Evolutionary conservation across 2,113 vertebrate species (phyloP), one percentile per base, ranked within the genome.

Genomic region (Dipodomys stephensi): DNA sequence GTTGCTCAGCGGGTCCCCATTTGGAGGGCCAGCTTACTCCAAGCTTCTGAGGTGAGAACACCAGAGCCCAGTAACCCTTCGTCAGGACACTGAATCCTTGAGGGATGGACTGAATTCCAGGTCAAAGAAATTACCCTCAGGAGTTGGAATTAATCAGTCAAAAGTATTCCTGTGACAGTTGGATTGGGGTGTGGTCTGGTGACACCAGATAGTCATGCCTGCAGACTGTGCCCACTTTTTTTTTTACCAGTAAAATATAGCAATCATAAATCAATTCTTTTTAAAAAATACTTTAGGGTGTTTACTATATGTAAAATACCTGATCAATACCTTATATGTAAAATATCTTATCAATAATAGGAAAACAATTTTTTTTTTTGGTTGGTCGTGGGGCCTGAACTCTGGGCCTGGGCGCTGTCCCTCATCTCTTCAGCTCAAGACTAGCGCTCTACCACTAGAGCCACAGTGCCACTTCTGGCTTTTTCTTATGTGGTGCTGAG

Each of bases 111-210:
- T n/a, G 60, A 76, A 95, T 94, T 68, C 44, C 35, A 60, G 68
- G n/a, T 85, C 90, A 91, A 92, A 96, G 60, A 65, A n/a, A 94
- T 67, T 13, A 32, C 27, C 44, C 83, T 76, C 80, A 64, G 67
- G 90, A 82, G 76, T 83, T 73, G 44, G 5, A 73, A 64, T 87
- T 89, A 83, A 81, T 28, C 74, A 93, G 80, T 57, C 39, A 13
- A 94, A 87, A 87, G 8, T 67, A 82, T 39, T 60, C 62, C 67
- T 68, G 88, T 93, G 46, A 15, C 44, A 87, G 28, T n/a, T 93
- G 60, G 67, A 69, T 84, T 73, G 11, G 4, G 64, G 30, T 23
- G 32, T 7, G 32, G 20, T 27, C 30, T 89, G 62, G 68, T 65
- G 60, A 79, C 22, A 93, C 20, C 46, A 93, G 69, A 57, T 5